phyloP scores from a whole-genome alignment of 2,797 vertebrate genomes.

The Selene dorsalis region DNA sequence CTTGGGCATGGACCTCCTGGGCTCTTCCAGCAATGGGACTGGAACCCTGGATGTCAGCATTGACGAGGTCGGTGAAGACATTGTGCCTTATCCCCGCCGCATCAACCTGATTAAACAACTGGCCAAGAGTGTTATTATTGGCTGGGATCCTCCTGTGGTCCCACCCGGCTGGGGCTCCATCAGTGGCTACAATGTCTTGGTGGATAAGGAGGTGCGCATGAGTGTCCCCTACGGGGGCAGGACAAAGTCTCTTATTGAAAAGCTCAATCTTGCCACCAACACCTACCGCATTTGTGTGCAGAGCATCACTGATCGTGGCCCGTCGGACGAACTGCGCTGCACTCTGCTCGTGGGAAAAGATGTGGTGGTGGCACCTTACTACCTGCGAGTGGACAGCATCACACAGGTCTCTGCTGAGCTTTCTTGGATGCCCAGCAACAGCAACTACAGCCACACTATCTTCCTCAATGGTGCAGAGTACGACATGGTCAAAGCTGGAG shows the following conservation, averaged over 20 bases:
- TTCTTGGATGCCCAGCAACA: conserved; percentile 96
- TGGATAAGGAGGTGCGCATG: conserved; percentile 93
- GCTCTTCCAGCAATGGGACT: conserved; percentile 86
- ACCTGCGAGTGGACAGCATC: conserved; percentile 91
- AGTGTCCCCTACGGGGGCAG: conserved; percentile 90
- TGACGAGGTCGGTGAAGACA: conserved; percentile 96
- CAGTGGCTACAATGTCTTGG: conserved; percentile 94
- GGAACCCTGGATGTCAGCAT: conserved; percentile 91
- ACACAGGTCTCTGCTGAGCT: conserved; percentile 93
- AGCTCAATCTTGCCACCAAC: conserved; percentile 90
- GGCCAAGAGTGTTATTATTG: conserved; percentile 98
- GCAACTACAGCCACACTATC: conserved; percentile 96
- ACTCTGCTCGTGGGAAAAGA: conserved; percentile 95
- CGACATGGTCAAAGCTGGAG: conserved; percentile 91
- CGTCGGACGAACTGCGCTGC: conserved; percentile 93
- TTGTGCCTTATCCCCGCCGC: conserved; percentile 98
- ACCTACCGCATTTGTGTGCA: conserved; percentile 95
- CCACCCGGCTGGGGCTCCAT: conserved; percentile 92
- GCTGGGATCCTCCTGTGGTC: conserved; percentile 96
- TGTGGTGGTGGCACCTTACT: conserved; percentile 94
- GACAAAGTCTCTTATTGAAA: conserved; percentile 95
- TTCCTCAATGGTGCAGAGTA: conserved; percentile 96
- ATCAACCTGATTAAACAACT: conserved; percentile 99
- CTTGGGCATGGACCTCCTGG: conserved; percentile 81
- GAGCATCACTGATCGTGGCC: conserved; percentile 91